Evolutionary conservation across 2,113 vertebrate genomes (phyloP).

Genomic region (Sinocyclocheilus grahami): DNA sequence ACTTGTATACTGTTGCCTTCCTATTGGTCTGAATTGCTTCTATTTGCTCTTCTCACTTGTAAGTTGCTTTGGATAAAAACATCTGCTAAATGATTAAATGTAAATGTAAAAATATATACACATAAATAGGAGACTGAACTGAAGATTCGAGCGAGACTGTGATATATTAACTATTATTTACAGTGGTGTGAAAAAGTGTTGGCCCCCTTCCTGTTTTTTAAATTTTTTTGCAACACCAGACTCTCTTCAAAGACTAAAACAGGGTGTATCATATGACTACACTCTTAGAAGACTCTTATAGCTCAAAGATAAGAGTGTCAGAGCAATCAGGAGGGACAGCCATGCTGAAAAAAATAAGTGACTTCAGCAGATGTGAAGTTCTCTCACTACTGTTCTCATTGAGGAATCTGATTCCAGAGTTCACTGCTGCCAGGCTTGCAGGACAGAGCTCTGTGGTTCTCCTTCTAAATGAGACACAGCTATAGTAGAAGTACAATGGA

Average conservation of each 20-base stretch:
- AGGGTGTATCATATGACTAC: slow-evolving; percentile 16
- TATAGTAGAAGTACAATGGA: background rate
- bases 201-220: too few relatives aligned
- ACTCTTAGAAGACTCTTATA: slow-evolving; percentile 23
- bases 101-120: too few relatives aligned
- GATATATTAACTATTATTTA: too few relatives aligned
- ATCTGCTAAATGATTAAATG: too few relatives aligned
- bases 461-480: too few relatives aligned
- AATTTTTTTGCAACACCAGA: background rate
- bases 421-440: slow-evolving; percentile 7
- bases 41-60: too few relatives aligned
- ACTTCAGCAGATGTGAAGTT: slow-evolving; percentile 5
- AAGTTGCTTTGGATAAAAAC: too few relatives aligned
- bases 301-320: slow-evolving; percentile 28
- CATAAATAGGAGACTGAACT: too few relatives aligned
- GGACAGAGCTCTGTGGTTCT: background rate
- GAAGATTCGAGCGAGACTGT: too few relatives aligned
- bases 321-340: slow-evolving; percentile 1
- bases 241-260: slow-evolving; percentile 48
- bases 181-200: too few relatives aligned
- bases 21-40: too few relatives aligned
- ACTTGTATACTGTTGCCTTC: too few relatives aligned
- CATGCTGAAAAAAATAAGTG: background rate
- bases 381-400: background rate
- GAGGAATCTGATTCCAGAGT: slow-evolving; percentile 12